These are phyloP conservation scores for Lontra canadensis DNA, from an alignment of 2,113 vertebrate species.

Conservation along the genomic window DNA sequence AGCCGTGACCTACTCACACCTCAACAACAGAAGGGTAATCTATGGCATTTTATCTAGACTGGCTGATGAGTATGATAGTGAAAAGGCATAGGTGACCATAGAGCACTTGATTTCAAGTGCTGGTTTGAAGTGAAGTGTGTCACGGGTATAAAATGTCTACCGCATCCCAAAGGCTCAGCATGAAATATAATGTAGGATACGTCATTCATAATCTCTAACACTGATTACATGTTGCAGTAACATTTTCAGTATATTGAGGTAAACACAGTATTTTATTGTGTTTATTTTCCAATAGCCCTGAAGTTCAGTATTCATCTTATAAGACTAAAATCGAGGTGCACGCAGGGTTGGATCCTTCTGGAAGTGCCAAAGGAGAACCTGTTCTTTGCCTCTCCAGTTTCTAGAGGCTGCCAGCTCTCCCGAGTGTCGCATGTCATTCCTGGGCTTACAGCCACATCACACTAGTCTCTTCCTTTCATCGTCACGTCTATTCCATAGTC, in stretches of 20 bases:
- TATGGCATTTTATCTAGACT: neutral
- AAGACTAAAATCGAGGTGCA: neutral
- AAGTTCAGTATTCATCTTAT: neutral
- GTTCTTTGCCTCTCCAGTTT: neutral
- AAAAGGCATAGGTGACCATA: neutral
- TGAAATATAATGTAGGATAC: neutral
- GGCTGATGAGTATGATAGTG: neutral
- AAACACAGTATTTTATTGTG: neutral
- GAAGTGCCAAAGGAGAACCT: neutral
- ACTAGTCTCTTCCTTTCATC: neutral
- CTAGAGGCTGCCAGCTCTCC: neutral
- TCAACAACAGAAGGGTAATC: too few species aligned
- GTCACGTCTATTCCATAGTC: neutral
- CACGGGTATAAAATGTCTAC: neutral
- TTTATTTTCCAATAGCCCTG: neutral
- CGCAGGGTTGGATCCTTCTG: neutral
- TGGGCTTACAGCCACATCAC: neutral
- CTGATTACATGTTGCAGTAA: neutral
- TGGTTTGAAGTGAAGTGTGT: neutral
- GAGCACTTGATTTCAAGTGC: neutral
- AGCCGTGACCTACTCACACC: neutral
- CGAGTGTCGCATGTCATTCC: neutral
- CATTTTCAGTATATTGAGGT: neutral
- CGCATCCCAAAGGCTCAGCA: neutral
- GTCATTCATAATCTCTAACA: neutral